phyloP scores from a whole-genome alignment of 2,888 invertebrate species.

The Lampropteryx suffumata region DNA sequence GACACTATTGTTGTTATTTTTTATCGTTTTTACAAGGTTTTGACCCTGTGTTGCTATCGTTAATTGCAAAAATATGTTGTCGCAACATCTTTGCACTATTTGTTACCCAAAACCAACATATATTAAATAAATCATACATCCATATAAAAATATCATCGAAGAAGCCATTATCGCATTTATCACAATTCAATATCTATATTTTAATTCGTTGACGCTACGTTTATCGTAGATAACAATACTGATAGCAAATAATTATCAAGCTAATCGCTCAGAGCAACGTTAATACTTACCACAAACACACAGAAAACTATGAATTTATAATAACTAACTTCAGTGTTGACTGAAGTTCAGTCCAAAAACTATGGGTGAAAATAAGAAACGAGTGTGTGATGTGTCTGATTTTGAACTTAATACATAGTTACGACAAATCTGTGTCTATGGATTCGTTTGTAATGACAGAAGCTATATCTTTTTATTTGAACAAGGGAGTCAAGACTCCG shows the following conservation, averaged over 20 bases:
- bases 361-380: constrained; percentile 5
- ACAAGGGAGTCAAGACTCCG: constrained; percentile 9
- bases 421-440: constrained; percentile 1
- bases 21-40: too few relatives aligned
- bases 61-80: too few relatives aligned
- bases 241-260: constrained; percentile 17
- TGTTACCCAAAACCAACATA: too few relatives aligned
- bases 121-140: too few relatives aligned
- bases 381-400: constrained; percentile 3
- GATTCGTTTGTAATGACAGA: constrained; percentile 14
- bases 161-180: neutral
- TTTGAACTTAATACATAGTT: neutral
- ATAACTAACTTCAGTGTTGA: too few relatives aligned
- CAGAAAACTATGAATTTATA: too few relatives aligned
- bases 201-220: constrained; percentile 1
- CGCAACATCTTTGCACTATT: neutral
- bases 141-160: too few relatives aligned
- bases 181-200: neutral
- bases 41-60: too few relatives aligned
- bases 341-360: neutral
- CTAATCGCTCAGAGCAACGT: constrained; percentile 11
- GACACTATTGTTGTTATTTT: too few relatives aligned
- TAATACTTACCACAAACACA: neutral
- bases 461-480: constrained; percentile 4
- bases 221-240: constrained; percentile 10